These are phyloP conservation scores for Penelope pileata DNA, from an alignment of 2,113 vertebrate genomes.

Conservation along the genomic window DNA sequence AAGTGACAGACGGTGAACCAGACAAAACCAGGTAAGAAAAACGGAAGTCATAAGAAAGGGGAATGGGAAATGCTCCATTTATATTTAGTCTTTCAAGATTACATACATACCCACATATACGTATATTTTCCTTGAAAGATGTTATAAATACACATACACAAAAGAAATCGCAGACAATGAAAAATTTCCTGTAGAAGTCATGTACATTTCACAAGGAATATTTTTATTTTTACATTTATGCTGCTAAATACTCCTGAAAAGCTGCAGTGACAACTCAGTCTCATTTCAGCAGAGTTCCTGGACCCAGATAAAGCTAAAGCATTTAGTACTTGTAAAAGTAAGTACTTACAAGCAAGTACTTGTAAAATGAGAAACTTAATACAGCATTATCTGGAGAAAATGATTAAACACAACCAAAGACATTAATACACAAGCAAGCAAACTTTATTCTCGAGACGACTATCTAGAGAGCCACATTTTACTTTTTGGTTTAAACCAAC, in stretches of 20 bases:
- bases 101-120: fast-evolving
- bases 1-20: neutral
- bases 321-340: neutral
- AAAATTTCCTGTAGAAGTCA: neutral
- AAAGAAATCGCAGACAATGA: neutral
- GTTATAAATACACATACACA: neutral
- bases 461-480: neutral
- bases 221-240: neutral
- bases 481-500: neutral
- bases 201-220: neutral
- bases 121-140: neutral
- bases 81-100: neutral
- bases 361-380: neutral
- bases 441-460: neutral
- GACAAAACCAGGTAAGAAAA: neutral
- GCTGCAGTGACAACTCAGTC: neutral
- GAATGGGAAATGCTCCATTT: neutral
- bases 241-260: neutral
- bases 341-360: no score
- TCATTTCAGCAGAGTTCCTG: neutral
- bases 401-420: neutral
- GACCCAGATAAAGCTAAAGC: neutral
- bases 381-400: neutral
- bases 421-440: neutral
- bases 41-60: neutral